Base-by-base conservation (phyloP, 2,113 vertebrate species). In the Gorsachius goisagi region DNA sequence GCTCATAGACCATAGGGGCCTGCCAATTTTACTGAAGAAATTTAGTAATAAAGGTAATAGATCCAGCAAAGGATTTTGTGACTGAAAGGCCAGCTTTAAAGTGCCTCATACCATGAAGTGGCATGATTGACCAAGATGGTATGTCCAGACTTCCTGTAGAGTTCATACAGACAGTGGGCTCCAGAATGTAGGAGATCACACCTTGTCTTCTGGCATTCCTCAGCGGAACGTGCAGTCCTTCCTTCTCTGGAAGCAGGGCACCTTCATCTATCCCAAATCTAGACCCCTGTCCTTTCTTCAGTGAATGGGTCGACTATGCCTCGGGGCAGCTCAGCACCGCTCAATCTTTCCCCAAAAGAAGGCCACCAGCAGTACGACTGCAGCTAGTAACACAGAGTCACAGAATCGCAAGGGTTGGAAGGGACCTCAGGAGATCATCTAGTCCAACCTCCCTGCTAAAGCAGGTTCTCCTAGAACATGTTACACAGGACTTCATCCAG, bases 51-150 rank as follows among this genome's bases (percentile, higher is more conserved):
- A 39, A 64, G 5, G 19, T 24, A 4, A 81, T 23, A n/a, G 6
- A 12, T 37, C 4, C 7, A 41, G 20, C 5, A 47, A 79, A 90
- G 10, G 4, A 10, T 49, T 37, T 44, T 83, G 4, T 69, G 8
- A 6, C 45, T 30, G 14, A 13, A 81, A 52, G 15, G 16, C 23
- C 10, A 44, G 8, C 8, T 69, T 77, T 23, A 66, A 22, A 84
- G 19, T 41, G 5, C 9, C 15, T 72, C 30, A 37, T 37, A 59
- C 7, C 6, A 0, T 4, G 9, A 85, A 41, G 17, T 12, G 5
- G 1, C 4, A 27, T 47, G 2, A 2, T 12, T 2, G 6, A 28
- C 17, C 13, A 18, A 64, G 9, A 6, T 20, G 28, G 49, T 11
- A 8, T 22, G 11, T 32, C 52, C 35, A 72, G 35, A 44, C 2